These are phyloP conservation scores for Ferdinandea cuprea DNA, from an alignment of 2,888 invertebrate species.

Conservation along the genomic window DNA sequence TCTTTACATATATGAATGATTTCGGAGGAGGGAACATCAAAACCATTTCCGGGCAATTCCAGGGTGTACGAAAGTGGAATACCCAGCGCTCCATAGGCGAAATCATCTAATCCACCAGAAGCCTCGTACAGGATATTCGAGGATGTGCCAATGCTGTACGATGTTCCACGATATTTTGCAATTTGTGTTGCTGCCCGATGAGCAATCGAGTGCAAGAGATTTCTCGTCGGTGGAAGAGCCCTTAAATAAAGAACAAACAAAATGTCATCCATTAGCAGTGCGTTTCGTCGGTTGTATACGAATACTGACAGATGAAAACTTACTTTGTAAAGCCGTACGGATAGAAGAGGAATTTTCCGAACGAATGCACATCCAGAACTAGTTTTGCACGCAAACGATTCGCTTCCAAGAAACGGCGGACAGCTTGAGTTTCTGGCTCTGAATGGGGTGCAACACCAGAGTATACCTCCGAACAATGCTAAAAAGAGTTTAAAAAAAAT, in stretches of 20 bases:
- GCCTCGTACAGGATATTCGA: constrained; percentile 85
- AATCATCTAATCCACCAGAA: constrained; percentile 87
- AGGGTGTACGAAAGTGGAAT: constrained; percentile 86
- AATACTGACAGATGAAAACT: constrained; percentile 45
- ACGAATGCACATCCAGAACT: constrained; percentile 82
- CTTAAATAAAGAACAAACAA: constrained; percentile 74
- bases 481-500: constrained; percentile 2
- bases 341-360: constrained; percentile 83
- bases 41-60: constrained; percentile 86
- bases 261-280: neutral
- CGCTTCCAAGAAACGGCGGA: constrained; percentile 80
- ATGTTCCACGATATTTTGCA: constrained; percentile 81
- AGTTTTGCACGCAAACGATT: constrained; percentile 82
- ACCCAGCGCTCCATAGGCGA: constrained; percentile 85
- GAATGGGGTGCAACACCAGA: constrained; percentile 81
- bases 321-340: constrained; percentile 82
- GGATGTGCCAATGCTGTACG: constrained; percentile 85
- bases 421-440: constrained; percentile 81
- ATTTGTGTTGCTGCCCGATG: constrained; percentile 81
- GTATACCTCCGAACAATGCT: constrained; percentile 82
- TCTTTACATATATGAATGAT: constrained; percentile 82
- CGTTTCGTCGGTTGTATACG: neutral
- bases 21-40: constrained; percentile 80
- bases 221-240: constrained; percentile 79
- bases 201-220: constrained; percentile 80